Evolutionary conservation across 1,140 invertebrate genomes (phyloP), one percentile per base, ranked within the genome.

Genomic region (Chironomus striatipennis): DNA sequence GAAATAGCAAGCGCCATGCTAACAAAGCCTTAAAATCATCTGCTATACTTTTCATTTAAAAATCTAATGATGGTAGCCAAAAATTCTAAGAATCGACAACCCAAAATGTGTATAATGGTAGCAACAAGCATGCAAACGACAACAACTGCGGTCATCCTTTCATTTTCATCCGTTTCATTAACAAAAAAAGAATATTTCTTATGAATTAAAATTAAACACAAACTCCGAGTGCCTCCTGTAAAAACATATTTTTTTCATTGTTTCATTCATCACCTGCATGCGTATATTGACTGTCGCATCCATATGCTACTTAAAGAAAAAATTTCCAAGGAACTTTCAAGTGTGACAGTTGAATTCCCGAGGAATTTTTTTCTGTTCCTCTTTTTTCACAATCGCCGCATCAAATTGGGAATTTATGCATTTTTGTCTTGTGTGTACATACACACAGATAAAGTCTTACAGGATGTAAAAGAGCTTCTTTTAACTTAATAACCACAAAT

Each of bases 231-330:
- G 47, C 47, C 47, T 57, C 47, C 47, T 57, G 47, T 57, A 12
- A 57, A 57, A n/a, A 57, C 7, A n/a, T 2, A 57, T n/a, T 12
- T 34, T 34, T 34, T 34, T 5, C 24, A 34, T 34, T 34, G 24
- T 34, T 57, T 57, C 47, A 57, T 57, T 57, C 47, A 57, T 10
- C 47, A 57, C 47, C 47, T 57, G 47, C 47, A 57, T 57, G n/a
- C 1, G n/a, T 2, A 10, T 57, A 34, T 34, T 34, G 2, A 34
- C 24, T 34, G 24, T 34, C 24, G 10, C 47, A 57, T 57, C 47
- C 47, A 57, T 57, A 57, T 57, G 47, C 47, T n/a, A 57, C 47
- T 57, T 57, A 57, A 10, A 34, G 47, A 57, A 1, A 57, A 1
- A 10, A 10, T n/a, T 57, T 57, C 47, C 47, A 57, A 57, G 47